Base-by-base conservation (phyloP, 2,888 invertebrate species). In the Microctonus hyperodae region DNA sequence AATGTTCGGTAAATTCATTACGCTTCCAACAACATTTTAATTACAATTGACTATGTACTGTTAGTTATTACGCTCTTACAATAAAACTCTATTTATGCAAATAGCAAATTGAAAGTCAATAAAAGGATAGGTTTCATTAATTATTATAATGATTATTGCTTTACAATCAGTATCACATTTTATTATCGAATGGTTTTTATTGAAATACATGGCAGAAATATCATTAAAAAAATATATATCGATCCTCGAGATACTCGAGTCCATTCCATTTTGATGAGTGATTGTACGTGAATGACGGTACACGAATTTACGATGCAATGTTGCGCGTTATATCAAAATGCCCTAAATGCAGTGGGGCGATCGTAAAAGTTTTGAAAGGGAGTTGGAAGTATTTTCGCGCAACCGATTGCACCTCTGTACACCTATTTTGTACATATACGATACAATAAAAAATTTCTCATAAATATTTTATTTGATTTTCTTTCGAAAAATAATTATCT, bases 371-470 rank as follows among this genome's bases (percentile, higher is more conserved):
- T 67, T 53, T 58, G 22, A 58, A 35, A 65, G 55, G 51, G 48
- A 60, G 64, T 65, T 65, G 64, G 65, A 69, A 56, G 48, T 64
- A 66, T 67, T 66, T 71, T 73, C 72, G 68, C 76, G 75, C 77
- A 75, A 79, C 77, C 76, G 77, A 79, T 77, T 78, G 80, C 80
- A 80, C 58, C 80, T 81, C 81, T 81, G 83, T 83, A 82, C 81
- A 83, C 80, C 78, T 78, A 80, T 83, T 83, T 83, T 83, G 82
- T 83, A 83, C 83, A 83, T 83, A 83, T 82, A 80, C 79, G 77
- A 82, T 80, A 81, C 80, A 82, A 81, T 82, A 83, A 83, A 82
- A 81, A 79, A 83, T 81, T 82, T 82, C 81, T 80, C 78, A 79
- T 72, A 73, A 76, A 66, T 64, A n/a, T 22, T 48, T 16, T n/a